A percentile compares a stretch with the other conserved stretches of the same genome.
Evolutionary conservation across 1,140 invertebrate species (phyloP).

Genomic region (Brachionus paranguensis): DNA sequence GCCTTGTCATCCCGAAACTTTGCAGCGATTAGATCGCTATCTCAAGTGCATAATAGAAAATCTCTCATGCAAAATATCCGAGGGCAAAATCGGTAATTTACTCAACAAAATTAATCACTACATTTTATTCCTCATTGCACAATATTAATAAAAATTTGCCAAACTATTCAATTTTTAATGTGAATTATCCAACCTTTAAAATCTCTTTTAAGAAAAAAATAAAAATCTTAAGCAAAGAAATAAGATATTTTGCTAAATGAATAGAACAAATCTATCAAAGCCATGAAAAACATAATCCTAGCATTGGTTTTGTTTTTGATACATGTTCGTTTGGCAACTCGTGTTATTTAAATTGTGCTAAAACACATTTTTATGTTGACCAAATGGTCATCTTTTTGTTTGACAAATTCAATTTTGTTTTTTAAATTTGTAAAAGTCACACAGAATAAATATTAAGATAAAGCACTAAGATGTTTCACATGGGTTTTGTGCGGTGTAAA

Average conservation of each 20-base stretch:
- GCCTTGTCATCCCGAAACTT: neutral
- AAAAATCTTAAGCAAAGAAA: neutral
- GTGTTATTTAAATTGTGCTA: neutral
- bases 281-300: neutral
- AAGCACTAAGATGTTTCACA: neutral
- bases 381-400: neutral
- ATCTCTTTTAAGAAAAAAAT: neutral
- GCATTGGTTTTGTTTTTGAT: neutral
- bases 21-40: neutral
- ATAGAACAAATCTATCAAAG: neutral
- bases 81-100: neutral
- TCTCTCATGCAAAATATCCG: neutral
- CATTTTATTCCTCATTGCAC: neutral
- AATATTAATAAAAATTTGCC: neutral
- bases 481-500: neutral
- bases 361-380: neutral
- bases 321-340: neutral
- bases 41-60: neutral
- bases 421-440: neutral
- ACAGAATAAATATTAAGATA: neutral
- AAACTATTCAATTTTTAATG: neutral
- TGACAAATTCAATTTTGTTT: neutral
- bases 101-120: neutral
- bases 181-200: neutral
- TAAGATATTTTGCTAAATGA: neutral